Conservation (phyloP, 2,888 invertebrate genomes). For the Drosophila paucipuncta region DNA sequence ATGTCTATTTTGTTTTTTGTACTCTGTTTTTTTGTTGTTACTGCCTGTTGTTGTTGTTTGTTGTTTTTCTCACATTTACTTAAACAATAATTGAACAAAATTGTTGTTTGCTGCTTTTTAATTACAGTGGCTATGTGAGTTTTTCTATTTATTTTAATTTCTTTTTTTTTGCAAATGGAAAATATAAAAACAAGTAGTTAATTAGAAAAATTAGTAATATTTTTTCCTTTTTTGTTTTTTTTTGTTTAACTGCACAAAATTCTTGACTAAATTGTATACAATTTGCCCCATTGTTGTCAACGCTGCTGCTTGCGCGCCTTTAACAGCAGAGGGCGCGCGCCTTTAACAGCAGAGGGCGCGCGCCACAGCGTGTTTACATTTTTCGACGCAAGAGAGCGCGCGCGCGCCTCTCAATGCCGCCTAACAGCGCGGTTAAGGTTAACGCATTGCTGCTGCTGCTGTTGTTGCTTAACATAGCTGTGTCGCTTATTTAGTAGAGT, state of each 20-base stretch:
- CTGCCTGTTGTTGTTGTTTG: constrained; percentile 55
- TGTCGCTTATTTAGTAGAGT: constrained; percentile 43
- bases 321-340: constrained; percentile 14
- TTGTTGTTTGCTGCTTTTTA: constrained; percentile 47
- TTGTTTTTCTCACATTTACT: constrained; percentile 45
- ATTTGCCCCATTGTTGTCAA: constrained; percentile 27
- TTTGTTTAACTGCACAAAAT: constrained; percentile 50
- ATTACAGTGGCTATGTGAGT: constrained; percentile 68
- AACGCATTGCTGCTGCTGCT: constrained; percentile 30
- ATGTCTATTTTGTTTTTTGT: constrained; percentile 76
- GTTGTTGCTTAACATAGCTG: constrained; percentile 55
- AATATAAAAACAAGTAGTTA: constrained; percentile 34
- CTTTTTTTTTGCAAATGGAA: constrained; percentile 36
- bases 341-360: constrained; percentile 13
- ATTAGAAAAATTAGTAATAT: constrained; percentile 18
- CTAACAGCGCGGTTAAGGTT: constrained; percentile 56
- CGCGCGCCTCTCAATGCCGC: constrained; percentile 22
- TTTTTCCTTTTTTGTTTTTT: constrained; percentile 2
- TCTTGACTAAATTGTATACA: constrained; percentile 57
- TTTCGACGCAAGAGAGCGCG: background rate
- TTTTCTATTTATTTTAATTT: constrained; percentile 15
- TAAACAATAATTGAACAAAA: constrained; percentile 58
- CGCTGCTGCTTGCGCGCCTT: constrained; percentile 14
- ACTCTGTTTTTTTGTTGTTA: constrained; percentile 71
- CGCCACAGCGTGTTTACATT: background rate